Conservation (phyloP, 2,888 invertebrate genomes). For the Pherbina coryleti region DNA sequence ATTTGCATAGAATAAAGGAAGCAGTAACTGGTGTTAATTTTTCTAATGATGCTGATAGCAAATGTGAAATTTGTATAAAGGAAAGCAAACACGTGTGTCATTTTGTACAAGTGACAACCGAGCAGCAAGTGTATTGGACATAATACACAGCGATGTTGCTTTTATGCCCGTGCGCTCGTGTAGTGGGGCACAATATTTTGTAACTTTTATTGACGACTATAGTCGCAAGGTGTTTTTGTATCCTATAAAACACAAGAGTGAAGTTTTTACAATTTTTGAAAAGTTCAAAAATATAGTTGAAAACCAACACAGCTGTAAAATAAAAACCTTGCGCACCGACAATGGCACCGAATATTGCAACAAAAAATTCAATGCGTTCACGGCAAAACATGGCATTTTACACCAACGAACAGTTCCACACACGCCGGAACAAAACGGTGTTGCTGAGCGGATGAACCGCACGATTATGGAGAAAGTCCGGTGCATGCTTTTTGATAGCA, state of each 20-base stretch:
- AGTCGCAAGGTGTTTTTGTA: too few relatives aligned
- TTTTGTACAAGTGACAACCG: too few relatives aligned
- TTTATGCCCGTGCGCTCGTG: neutral
- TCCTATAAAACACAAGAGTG: too few relatives aligned
- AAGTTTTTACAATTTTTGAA: constrained; percentile 7
- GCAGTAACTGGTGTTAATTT: neutral
- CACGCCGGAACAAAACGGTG: neutral
- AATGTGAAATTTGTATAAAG: neutral
- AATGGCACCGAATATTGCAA: neutral
- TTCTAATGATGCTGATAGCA: neutral
- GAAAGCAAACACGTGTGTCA: too few relatives aligned
- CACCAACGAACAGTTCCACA: too few relatives aligned
- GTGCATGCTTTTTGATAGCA: neutral
- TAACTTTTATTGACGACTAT: too few relatives aligned
- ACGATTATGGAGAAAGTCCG: neutral
- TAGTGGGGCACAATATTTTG: constrained; percentile 21
- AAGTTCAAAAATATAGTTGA: neutral
- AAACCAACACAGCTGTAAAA: neutral
- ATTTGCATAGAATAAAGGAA: neutral
- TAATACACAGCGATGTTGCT: neutral
- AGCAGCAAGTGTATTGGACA: too few relatives aligned
- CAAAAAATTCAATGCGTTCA: neutral
- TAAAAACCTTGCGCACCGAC: neutral
- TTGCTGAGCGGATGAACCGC: neutral
- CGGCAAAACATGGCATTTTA: too few relatives aligned